Evolutionary conservation across 1,140 invertebrate species (phyloP), one percentile per base, ranked within the genome.

Genomic region (Megathymus violae): DNA sequence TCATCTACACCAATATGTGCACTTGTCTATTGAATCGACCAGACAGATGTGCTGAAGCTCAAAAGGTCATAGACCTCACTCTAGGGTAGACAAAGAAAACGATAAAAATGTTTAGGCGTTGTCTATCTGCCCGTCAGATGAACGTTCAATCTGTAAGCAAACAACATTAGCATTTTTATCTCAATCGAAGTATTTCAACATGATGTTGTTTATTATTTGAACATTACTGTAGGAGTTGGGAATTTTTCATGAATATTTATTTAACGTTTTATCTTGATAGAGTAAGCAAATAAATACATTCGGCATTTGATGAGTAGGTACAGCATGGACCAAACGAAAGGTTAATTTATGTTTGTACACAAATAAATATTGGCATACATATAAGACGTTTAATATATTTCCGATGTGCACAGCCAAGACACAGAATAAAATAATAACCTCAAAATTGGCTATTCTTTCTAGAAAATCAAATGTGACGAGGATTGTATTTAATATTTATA

Each of bases 241-340:
- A 44, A 14, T 25, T 22, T 51, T 41, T 63, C 46, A 51, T 62
- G 46, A 62, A 60, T 52, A 52, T 60, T 60, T 52, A 60, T n/a
- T n/a, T 47, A 52, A 48, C n/a, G 43, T 67, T 68, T 47, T 44
- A 60, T 44, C 60, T 64, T 52, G 54, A 46, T 52, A 52, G 17
- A 38, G 36, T 58, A 59, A 62, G 41, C 25, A 47, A 54, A 54
- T 34, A 25, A 11, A 17, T 22, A 6, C 38, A 9, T 17, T 54
- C 11, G 17, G 50, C 38, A 40, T 54, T 54, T 38, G 15, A 40
- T 54, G 50, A 16, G 34, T 54, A 54, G n/a, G n/a, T n/a, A n/a
- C n/a, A n/a, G n/a, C 36, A 22, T 54, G 34, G 17, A 11, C 6
- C 31, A n/a, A 54, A 36, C 38, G 36, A 25, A 40, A 54, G 50